phyloP scores from a whole-genome alignment of 2,113 vertebrate genomes.

The Percopsis transmontana region DNA sequence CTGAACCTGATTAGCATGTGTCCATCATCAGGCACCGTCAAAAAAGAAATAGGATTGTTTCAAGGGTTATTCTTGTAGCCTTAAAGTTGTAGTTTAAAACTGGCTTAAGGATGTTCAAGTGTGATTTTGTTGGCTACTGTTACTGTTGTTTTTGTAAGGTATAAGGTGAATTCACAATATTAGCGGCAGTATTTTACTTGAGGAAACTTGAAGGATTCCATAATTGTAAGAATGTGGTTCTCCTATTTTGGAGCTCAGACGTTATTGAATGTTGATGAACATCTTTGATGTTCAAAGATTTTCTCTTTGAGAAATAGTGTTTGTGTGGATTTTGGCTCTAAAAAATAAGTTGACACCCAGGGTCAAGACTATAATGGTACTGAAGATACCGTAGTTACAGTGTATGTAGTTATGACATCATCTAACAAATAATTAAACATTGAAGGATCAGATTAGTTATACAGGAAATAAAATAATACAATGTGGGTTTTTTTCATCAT shows the following conservation, averaged over 20 bases:
- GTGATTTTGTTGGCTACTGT: conserved; percentile 27
- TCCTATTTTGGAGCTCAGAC: conserved; percentile 20
- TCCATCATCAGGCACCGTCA: conserved; percentile 34
- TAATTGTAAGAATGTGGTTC: conserved; percentile 17
- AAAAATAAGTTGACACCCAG: conserved; percentile 14
- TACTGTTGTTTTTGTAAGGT: conserved; percentile 8
- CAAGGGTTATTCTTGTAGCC: conserved; percentile 29
- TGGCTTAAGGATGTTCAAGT: conserved; percentile 16
- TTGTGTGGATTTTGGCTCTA: conserved; percentile 43
- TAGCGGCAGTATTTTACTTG: conserved; percentile 27
- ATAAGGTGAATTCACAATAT: conserved; percentile 13
- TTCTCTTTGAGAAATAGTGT: conserved; percentile 28
- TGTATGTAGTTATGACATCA: conserved; percentile 1
- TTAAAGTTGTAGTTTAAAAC: conserved; percentile 38
- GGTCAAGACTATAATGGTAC: conserved; percentile 34
- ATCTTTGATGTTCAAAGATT: conserved; percentile 57
- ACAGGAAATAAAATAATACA: not conserved
- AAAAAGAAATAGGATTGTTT: conserved; percentile 12
- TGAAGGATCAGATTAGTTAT: conserved; percentile 10
- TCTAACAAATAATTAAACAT: not conserved
- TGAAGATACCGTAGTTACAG: conserved; percentile 1
- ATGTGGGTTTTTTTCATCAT: conserved; percentile 23
- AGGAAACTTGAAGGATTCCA: conserved; percentile 22
- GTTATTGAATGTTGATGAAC: conserved; percentile 28
- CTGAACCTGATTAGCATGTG: conserved; percentile 47